Conservation (phyloP, 2,888 invertebrate species). For the Hedya salicella region DNA sequence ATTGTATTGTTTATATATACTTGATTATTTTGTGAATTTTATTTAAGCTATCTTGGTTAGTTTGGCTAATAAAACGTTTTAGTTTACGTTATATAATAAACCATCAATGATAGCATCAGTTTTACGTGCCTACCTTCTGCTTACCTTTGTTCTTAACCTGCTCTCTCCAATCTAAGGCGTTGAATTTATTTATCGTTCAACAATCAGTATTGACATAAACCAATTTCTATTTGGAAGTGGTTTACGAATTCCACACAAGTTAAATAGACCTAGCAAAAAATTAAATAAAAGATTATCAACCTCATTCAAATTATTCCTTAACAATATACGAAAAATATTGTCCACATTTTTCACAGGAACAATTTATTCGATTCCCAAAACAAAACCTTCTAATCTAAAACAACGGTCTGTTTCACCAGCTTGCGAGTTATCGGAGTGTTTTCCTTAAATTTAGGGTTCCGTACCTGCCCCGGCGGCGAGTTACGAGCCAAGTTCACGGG, state of each 20-base stretch:
- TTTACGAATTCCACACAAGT: neutral
- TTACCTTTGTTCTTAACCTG: too few species aligned
- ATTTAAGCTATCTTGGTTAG: too few species aligned
- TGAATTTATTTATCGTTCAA: too few species aligned
- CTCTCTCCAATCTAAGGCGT: too few species aligned
- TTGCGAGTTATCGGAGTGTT: conserved; percentile 72
- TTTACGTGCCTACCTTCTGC: too few species aligned
- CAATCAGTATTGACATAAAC: too few species aligned
- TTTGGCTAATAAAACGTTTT: too few species aligned
- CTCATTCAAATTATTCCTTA: neutral
- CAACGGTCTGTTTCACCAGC: conserved; percentile 29
- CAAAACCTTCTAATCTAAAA: conserved; percentile 29
- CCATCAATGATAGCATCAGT: too few species aligned
- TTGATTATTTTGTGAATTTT: too few species aligned
- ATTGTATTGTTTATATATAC: too few species aligned
- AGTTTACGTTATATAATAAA: too few species aligned
- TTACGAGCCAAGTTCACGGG: conserved; percentile 43
- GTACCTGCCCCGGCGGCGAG: conserved; percentile 42
- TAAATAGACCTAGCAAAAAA: neutral
- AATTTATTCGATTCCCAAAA: conserved; percentile 6
- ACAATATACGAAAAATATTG: neutral
- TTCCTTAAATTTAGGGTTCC: conserved; percentile 77
- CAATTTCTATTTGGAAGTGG: too few species aligned
- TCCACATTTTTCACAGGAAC: neutral
- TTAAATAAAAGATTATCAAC: neutral